These are phyloP conservation scores for Oligia latruncula DNA, from an alignment of 2,888 invertebrate species.

Conservation along the genomic window DNA sequence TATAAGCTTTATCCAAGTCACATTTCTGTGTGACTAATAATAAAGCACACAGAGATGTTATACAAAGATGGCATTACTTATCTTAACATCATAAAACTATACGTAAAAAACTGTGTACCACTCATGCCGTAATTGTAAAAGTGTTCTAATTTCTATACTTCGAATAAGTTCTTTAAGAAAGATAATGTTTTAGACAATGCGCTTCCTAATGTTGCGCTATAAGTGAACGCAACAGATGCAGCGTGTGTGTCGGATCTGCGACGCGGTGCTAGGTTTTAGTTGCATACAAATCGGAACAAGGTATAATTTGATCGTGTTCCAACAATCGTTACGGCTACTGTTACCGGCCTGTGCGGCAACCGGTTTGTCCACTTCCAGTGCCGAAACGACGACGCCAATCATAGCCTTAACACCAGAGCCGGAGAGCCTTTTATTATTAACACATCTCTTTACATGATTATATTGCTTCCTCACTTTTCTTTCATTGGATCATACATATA, in stretches of 20 bases:
- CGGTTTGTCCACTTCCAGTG: slow-evolving; percentile 82
- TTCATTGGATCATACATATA: slow-evolving; percentile 1
- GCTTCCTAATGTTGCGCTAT: slow-evolving; percentile 42
- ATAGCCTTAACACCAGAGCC: slow-evolving; percentile 77
- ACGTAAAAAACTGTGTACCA: slow-evolving; percentile 37
- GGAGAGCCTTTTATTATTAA: slow-evolving; percentile 64
- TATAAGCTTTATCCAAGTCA: slow-evolving; percentile 54
- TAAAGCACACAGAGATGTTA: slow-evolving; percentile 47
- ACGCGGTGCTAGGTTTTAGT: slow-evolving; percentile 55
- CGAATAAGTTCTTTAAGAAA: slow-evolving; percentile 9
- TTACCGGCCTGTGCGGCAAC: slow-evolving; percentile 79
- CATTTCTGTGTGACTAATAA: slow-evolving; percentile 56
- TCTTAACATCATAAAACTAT: slow-evolving; percentile 49
- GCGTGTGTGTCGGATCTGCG: slow-evolving; percentile 33
- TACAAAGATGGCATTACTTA: slow-evolving; percentile 46
- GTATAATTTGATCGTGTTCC: slow-evolving; percentile 82
- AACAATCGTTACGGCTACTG: slow-evolving; percentile 87
- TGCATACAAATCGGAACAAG: slow-evolving; percentile 77
- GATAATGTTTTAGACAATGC: slow-evolving; percentile 17
- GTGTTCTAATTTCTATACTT: slow-evolving; percentile 27
- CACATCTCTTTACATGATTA: slow-evolving; percentile 48
- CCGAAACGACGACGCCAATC: slow-evolving; percentile 82
- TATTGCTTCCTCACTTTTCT: slow-evolving; percentile 50
- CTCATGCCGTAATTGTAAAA: slow-evolving; percentile 13
- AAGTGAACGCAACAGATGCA: slow-evolving; percentile 60